Evolutionary conservation across 1,140 invertebrate genomes (phyloP), one percentile per base, ranked within the genome.

Genomic region (Drosophila kurseongensis): DNA sequence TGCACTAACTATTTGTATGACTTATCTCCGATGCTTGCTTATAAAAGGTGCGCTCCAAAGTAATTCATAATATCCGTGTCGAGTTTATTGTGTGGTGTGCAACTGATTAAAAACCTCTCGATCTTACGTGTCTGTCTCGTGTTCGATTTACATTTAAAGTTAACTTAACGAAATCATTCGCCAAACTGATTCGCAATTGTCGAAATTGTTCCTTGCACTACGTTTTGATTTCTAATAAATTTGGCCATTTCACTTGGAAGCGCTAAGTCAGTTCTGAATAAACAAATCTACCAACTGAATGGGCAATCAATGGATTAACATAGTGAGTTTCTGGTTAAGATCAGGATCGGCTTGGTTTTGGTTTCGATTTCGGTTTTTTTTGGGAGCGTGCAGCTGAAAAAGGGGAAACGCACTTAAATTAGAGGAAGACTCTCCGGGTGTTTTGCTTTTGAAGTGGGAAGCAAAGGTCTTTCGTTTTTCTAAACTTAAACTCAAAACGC

Each of bases 161-260:
- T 72, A 80, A 80, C 76, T 78, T 75, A 79, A 73, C 41, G 56
- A 57, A 77, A 75, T 59, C 57, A 71, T 78, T 75, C 58, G 75
- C 75, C 77, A 69, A 78, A 71, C 66, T 68, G 66, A 56, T 80
- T 62, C 50, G 56, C 68, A 71, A 72, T 71, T 72, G 29, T 72
- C 68, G 68, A 72, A 72, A 65, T 75, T 62, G 42, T 67, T 72
- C 63, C 36, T 80, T 60, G 65, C 63, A 63, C 62, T 90, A 69
- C 61, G 61, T 65, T 90, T 82, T 69, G 65, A 75, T 86, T 81
- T 73, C 82, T 90, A 91, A 81, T 81, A 91, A 91, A 91, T 91
- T 91, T 91, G 88, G 88, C 88, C 78, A 91, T 88, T 91, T 81
- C 75, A 75, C 75, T 81, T 91, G 88, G 88, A 91, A 91, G 88